Evolutionary conservation across 2,888 invertebrate genomes (phyloP), one percentile per base, ranked within the genome.

Genomic region (Thereva unica): DNA sequence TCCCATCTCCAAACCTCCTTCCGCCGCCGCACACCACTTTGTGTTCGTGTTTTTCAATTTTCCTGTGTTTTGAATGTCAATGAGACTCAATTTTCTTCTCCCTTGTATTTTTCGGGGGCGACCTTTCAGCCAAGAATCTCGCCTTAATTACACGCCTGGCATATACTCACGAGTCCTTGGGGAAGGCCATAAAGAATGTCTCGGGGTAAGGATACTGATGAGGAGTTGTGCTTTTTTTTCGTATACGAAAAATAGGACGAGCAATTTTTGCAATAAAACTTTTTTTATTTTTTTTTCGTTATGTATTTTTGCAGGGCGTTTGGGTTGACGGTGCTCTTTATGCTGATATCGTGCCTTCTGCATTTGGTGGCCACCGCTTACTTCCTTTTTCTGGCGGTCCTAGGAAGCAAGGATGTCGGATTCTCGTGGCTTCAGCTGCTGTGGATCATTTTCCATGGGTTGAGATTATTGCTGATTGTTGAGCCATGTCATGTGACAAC

Each of bases 311-410:
- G n/a, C 41, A 80, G 80, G 42, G 79, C 83, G 4, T 84, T 80
- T 68, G 85, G 85, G 1, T 70, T 82, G 1, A 78, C 82, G 0
- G 76, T 84, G 52, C 73, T 85, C 1, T 77, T 80, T 1, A 82
- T 84, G 38, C 75, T 84, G 23, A 77, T 83, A 3, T 84, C 84
- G 1, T 85, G 84, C 55, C 75, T 85, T 4, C 75, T 85, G 55
- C 85, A 85, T 71, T 72, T 85, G 47, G 83, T 85, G 12, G 84
- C 85, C 55, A 85, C 85, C 0, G 82, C 84, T 0, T 85, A 85
- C 71, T 84, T 85, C 72, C 73, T 85, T 0, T 82, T 85, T 68
- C 73, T 82, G 68, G 83, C 83, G 72, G 74, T 82, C 41, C 74
- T 79, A 6, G 79, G 76, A 37, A 80, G 78, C 64, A 80, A 76